These are phyloP conservation scores for Papilio elwesi DNA, from an alignment of 2,888 invertebrate genomes.

Conservation along the genomic window DNA sequence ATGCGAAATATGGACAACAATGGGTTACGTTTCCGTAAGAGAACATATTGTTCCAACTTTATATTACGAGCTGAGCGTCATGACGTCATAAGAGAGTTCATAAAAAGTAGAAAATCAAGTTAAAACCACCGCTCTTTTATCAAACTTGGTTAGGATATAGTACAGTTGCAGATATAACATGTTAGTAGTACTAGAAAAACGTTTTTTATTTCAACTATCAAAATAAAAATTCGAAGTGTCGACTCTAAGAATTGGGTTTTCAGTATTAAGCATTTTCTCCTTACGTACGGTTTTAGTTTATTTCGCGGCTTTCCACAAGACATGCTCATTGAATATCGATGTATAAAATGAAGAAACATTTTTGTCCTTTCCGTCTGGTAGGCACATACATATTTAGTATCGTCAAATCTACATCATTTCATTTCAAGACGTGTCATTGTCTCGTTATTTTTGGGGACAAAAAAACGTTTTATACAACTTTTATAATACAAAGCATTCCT, in stretches of 20 bases:
- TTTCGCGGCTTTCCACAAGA: conserved; percentile 11
- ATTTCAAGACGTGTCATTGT: conserved; percentile 14
- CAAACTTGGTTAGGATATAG: neutral
- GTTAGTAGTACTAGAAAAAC: neutral
- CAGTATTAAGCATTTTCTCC: conserved; percentile 3
- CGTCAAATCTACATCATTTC: conserved; percentile 11
- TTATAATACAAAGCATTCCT: too few relatives aligned
- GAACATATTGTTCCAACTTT: conserved; percentile 21
- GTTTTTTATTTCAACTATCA: neutral
- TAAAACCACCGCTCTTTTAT: neutral
- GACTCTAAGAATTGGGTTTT: neutral
- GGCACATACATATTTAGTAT: conserved; percentile 15
- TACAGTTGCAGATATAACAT: neutral
- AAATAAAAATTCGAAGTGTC: neutral
- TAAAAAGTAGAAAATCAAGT: neutral
- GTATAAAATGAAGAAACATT: conserved; percentile 16
- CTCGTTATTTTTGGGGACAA: neutral
- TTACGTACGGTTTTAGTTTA: neutral
- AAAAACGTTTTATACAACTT: too few relatives aligned
- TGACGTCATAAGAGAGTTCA: neutral
- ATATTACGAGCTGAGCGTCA: neutral
- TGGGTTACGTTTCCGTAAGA: conserved; percentile 20
- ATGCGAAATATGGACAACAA: conserved; percentile 24
- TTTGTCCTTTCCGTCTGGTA: conserved; percentile 16
- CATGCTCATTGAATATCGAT: conserved; percentile 20